Percentiles rank a stretch among this genome's conserved stretches.
Conservation (phyloP, 1,140 invertebrate genomes). For the Babylonia areolata region DNA sequence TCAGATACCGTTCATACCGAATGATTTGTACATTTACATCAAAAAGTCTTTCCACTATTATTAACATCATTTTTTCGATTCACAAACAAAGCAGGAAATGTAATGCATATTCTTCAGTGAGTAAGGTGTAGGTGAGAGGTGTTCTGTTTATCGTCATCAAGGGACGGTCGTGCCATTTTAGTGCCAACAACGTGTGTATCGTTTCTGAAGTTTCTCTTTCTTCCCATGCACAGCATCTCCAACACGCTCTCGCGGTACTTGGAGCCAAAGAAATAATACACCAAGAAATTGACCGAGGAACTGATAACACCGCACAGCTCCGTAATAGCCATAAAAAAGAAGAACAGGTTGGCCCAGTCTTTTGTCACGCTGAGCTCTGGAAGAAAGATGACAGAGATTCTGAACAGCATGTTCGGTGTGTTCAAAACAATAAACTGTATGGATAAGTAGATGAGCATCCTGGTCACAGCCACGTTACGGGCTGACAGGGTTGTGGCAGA, state of each 20-base stretch:
- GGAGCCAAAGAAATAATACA: slow-evolving; percentile 22
- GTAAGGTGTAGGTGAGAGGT: too few relatives aligned
- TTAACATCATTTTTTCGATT: too few relatives aligned
- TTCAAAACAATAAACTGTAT: slow-evolving; percentile 18
- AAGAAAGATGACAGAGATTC: not conserved
- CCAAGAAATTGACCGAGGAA: not conserved
- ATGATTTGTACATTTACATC: too few relatives aligned
- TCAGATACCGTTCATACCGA: too few relatives aligned
- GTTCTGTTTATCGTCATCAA: too few relatives aligned
- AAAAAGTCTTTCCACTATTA: too few relatives aligned
- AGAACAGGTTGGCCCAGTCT: not conserved
- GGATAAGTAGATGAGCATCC: slow-evolving; percentile 16
- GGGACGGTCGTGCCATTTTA: too few relatives aligned
- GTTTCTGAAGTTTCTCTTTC: too few relatives aligned
- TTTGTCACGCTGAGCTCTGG: not conserved
- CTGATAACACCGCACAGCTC: not conserved
- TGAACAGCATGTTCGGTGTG: not conserved
- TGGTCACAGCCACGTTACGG: slow-evolving; percentile 3
- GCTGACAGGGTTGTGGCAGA: not conserved
- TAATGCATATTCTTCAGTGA: too few relatives aligned
- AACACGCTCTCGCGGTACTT: not conserved
- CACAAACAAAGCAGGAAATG: too few relatives aligned
- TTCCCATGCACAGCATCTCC: not conserved
- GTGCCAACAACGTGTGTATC: too few relatives aligned
- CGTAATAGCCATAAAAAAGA: not conserved